Conservation (phyloP, 2,797 vertebrate genomes). For the Scolopax rusticola region DNA sequence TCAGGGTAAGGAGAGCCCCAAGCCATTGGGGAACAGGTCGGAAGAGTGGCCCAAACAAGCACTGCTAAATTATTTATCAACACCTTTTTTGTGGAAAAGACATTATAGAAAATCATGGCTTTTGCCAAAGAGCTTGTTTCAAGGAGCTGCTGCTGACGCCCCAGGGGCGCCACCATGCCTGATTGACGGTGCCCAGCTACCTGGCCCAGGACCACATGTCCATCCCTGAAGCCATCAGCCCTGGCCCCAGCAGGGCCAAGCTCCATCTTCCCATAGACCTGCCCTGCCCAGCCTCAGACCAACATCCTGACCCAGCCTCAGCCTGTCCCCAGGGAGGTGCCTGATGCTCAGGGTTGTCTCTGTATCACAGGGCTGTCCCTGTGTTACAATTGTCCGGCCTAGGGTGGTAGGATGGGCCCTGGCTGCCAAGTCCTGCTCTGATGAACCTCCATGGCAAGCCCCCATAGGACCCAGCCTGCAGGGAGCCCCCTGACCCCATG, state of each 20-base stretch:
- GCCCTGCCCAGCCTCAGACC: background rate
- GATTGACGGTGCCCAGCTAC: too few species aligned
- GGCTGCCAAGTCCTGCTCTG: background rate
- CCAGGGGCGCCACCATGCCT: too few species aligned
- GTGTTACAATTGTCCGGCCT: fast-evolving
- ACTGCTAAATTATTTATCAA: background rate
- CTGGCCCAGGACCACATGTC: too few species aligned
- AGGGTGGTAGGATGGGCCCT: fast-evolving
- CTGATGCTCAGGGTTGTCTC: fast-evolving
- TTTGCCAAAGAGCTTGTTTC: background rate
- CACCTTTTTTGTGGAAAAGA: background rate
- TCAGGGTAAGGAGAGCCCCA: background rate
- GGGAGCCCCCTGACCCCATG: background rate
- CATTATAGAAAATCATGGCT: background rate
- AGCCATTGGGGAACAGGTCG: background rate
- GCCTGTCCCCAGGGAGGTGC: background rate
- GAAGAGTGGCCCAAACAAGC: background rate
- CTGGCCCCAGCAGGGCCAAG: background rate
- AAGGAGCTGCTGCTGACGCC: background rate
- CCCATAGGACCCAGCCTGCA: background rate
- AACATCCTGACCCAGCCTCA: background rate
- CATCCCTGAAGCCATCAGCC: background rate
- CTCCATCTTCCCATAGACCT: background rate
- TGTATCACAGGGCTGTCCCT: too few species aligned
- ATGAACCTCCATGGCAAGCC: background rate